These are phyloP conservation scores for Hippocampus comes DNA, from an alignment of 2,113 vertebrate genomes.

Conservation along the genomic window DNA sequence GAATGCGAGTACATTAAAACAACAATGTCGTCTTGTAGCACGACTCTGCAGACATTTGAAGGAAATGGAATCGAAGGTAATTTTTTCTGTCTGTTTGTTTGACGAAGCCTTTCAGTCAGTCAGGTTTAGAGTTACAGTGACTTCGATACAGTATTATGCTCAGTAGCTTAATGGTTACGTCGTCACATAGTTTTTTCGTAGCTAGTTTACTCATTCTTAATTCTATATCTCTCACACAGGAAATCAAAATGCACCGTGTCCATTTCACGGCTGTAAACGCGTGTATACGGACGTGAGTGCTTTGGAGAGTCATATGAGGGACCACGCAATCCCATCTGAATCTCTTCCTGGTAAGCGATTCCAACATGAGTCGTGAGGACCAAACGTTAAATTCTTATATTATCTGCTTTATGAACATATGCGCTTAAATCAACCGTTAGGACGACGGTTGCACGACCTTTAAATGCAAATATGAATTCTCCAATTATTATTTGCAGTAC, in stretches of 20 bases:
- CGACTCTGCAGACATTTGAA: neutral
- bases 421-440: too few species aligned
- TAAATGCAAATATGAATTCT: too few species aligned
- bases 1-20: too few species aligned
- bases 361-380: neutral
- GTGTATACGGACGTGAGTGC: constrained; percentile 46
- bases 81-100: neutral
- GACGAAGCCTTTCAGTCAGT: fast-evolving
- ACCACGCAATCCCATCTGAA: constrained; percentile 61
- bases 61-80: constrained; percentile 30
- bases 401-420: too few species aligned
- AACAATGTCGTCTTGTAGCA: neutral
- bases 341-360: constrained; percentile 62
- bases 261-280: constrained; percentile 66
- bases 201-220: neutral
- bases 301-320: constrained; percentile 60
- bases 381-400: neutral
- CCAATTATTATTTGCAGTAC: too few species aligned
- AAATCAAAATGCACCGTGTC: constrained; percentile 42
- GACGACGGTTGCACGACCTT: too few species aligned
- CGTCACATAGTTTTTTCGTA: neutral
- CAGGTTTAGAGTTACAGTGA: neutral
- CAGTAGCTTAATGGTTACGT: neutral
- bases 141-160: neutral
- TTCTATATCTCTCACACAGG: constrained; percentile 27